These are phyloP conservation scores for Phrynosoma blainvillii DNA, from an alignment of 2,113 vertebrate species.

Conservation along the genomic window DNA sequence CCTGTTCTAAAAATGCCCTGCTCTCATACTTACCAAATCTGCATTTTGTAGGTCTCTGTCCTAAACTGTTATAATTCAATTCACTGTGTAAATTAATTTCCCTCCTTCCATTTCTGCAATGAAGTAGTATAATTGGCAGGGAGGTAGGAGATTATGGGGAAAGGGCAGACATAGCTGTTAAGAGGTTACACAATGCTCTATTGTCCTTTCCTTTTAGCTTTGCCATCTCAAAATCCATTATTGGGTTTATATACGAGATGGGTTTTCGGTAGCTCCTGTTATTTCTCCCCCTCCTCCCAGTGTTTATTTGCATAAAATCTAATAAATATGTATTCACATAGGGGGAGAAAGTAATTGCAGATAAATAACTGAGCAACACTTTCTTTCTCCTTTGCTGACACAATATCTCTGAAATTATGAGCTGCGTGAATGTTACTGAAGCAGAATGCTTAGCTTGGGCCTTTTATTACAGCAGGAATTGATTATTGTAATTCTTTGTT, in stretches of 20 bases:
- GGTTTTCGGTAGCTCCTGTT: conserved; percentile 29
- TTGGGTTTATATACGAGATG: background rate
- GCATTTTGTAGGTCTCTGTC: fast-evolving
- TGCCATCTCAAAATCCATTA: conserved; percentile 3
- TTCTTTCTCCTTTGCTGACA: conserved; percentile 45
- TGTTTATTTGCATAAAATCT: conserved; percentile 21
- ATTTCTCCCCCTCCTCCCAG: background rate
- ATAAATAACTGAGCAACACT: conserved; percentile 29
- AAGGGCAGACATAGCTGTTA: background rate
- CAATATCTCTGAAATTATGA: conserved; percentile 52
- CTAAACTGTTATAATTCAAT: background rate
- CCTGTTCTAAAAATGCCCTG: fast-evolving
- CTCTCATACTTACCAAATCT: fast-evolving
- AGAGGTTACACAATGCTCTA: background rate
- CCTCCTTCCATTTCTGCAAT: fast-evolving
- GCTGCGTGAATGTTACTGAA: conserved; percentile 23
- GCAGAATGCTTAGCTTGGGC: conserved; percentile 51
- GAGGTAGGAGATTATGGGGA: background rate
- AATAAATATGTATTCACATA: conserved; percentile 43
- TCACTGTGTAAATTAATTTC: background rate
- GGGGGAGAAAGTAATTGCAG: conserved; percentile 30
- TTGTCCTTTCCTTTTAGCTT: conserved; percentile 17
- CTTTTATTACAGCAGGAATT: conserved; percentile 54
- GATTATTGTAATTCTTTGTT: conserved; percentile 53
- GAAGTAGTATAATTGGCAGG: background rate